A percentile compares a stretch with the other conserved stretches of the same genome.
Conservation (phyloP, 2,888 invertebrate genomes). For the Cantharis rustica region DNA sequence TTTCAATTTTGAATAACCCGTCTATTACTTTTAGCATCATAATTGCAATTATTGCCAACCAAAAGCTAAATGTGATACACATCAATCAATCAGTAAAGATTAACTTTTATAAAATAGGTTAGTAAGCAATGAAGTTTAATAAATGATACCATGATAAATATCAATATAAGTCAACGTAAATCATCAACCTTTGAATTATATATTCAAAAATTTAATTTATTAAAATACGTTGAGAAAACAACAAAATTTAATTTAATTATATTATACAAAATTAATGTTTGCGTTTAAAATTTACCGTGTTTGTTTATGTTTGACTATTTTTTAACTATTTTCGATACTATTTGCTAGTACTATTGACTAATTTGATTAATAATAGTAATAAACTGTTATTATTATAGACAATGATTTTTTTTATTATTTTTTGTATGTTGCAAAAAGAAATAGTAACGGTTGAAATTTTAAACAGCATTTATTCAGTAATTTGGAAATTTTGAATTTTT, state of each 20-base stretch:
- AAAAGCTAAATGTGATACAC: not conserved
- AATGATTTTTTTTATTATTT: too few relatives aligned
- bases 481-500: not conserved
- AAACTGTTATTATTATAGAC: too few relatives aligned
- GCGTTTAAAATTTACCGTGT: not conserved
- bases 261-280: not conserved
- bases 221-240: not conserved
- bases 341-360: too few relatives aligned
- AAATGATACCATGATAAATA: not conserved
- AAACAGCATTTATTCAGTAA: not conserved
- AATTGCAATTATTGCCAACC: not conserved
- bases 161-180: not conserved
- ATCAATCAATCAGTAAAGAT: not conserved
- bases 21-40: not conserved
- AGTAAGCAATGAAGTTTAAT: slow-evolving; percentile 1
- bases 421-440: too few relatives aligned
- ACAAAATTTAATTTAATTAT: not conserved
- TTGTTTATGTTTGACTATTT: too few relatives aligned
- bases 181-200: not conserved
- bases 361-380: too few relatives aligned
- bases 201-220: not conserved
- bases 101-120: not conserved
- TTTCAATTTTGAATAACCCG: not conserved
- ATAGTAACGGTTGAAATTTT: not conserved
- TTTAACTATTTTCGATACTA: too few relatives aligned